A percentile compares a stretch with the other conserved stretches of the same genome.
These are phyloP conservation scores for Tokudaia tokunoshimensis DNA, from an alignment of 2,797 vertebrate species.

Conservation along the genomic window DNA sequence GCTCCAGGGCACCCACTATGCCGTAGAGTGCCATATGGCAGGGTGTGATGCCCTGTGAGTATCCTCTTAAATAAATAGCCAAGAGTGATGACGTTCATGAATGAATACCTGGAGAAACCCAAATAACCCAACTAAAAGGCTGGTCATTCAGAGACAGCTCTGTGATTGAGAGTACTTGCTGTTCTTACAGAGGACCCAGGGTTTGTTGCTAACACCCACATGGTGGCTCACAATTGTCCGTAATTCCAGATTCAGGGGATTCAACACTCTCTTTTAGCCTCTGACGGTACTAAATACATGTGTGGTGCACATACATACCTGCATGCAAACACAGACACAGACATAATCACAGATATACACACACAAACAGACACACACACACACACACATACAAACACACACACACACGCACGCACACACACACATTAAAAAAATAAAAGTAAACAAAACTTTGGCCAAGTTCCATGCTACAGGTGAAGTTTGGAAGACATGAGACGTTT, in stretches of 20 bases:
- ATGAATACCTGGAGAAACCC: not conserved
- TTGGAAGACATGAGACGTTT: not conserved
- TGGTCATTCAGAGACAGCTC: too few relatives aligned
- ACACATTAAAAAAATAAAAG: not conserved
- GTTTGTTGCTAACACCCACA: not conserved
- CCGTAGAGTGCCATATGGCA: too few relatives aligned
- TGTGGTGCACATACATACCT: not conserved
- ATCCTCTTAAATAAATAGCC: too few relatives aligned
- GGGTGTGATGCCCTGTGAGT: not conserved
- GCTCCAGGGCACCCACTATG: not conserved
- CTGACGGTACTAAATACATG: not conserved
- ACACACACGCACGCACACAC: not conserved
- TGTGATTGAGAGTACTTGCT: not conserved
- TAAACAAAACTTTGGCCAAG: not conserved
- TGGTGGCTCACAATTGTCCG: not conserved
- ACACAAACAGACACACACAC: not conserved
- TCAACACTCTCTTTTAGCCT: not conserved
- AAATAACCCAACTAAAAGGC: not conserved
- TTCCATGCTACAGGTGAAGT: not conserved
- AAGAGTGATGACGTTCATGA: rapidly evolving
- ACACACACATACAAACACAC: not conserved
- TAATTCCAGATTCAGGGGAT: not conserved
- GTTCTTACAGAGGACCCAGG: not conserved
- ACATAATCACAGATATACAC: too few relatives aligned
- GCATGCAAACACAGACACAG: not conserved